Evolutionary conservation across 1,140 invertebrate species (phyloP).

Genomic region (Saccostrea cuccullata): DNA sequence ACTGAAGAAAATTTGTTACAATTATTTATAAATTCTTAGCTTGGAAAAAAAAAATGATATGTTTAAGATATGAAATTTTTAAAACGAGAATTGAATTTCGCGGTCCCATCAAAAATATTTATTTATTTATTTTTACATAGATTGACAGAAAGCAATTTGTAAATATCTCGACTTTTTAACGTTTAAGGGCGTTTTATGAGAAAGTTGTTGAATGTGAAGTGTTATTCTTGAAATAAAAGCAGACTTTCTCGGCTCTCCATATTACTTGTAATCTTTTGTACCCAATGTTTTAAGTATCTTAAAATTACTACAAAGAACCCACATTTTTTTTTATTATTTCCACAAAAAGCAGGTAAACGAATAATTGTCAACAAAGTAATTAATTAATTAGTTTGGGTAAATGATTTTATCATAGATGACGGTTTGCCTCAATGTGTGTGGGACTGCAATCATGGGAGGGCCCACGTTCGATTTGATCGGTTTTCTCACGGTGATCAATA

Average conservation of each 20-base stretch:
- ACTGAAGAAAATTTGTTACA: too few species aligned
- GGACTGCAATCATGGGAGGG: not conserved
- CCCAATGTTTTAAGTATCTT: not conserved
- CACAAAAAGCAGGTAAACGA: not conserved
- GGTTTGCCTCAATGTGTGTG: conserved; percentile 28
- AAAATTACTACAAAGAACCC: not conserved
- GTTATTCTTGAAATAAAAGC: not conserved
- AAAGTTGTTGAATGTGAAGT: not conserved
- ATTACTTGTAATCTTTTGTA: not conserved
- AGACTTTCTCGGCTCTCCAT: not conserved
- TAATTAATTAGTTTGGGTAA: not conserved
- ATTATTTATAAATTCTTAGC: too few species aligned
- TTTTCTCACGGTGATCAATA: conserved; percentile 35
- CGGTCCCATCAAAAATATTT: too few species aligned
- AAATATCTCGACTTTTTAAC: not conserved
- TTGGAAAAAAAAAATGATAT: too few species aligned
- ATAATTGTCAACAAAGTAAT: not conserved
- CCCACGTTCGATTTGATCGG: conserved; percentile 9
- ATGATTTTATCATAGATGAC: not conserved
- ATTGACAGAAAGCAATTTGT: not conserved
- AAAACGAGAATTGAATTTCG: too few species aligned
- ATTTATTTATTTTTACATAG: not conserved
- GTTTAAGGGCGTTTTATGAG: not conserved
- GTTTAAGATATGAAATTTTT: too few species aligned
- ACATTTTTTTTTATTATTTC: not conserved